Base-by-base conservation (phyloP, 1,140 invertebrate genomes). In the Zaprionus lachaisei region DNA sequence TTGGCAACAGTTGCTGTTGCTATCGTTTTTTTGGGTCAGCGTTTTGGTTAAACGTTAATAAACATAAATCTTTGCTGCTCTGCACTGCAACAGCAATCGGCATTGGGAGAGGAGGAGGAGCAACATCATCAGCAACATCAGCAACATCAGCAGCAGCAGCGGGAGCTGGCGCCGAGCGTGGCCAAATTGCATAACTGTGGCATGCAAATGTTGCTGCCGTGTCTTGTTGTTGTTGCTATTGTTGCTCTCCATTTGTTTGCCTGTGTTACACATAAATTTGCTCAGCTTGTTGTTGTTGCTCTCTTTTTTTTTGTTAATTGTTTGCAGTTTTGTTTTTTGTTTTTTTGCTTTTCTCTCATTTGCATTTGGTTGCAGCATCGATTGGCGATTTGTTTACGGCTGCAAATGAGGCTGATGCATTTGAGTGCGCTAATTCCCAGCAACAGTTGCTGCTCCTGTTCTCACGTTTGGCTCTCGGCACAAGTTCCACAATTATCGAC, bases 1-100 rank as follows among this genome's bases (percentile, higher is more conserved):
- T 54, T 65, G 44, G 72, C 65, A 69, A 44, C 34, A 58, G 38
- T 47, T 55, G 60, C 67, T 34, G 34, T 31, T 54, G 41, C 17
- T 73, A 63, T 37, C 34, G 67, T 47, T 31, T 31, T 84, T 87
- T 87, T 87, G 85, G 84, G 84, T 87, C 85, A 87, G 55, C 83
- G 61, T 89, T 86, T 86, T 80, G 83, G 82, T 79, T 87, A 79
- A 83, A 78, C 84, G 84, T 90, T 90, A 89, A 89, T 89, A 87
- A 83, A 81, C 84, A 87, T 87, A 87, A 87, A 87, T 87, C 84
- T 87, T 72, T 70, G 75, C 79, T 81, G 11, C 20, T 47, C 41
- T 47, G n/a, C 61, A 81, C 78, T 87, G 84, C 81, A 87, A 83
- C 51, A 63, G 73, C 63, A 56, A 24, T 55, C 56, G 37, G 47